phyloP scores from a whole-genome alignment of 2,888 invertebrate genomes.

The Yponomeuta plumbellus region DNA sequence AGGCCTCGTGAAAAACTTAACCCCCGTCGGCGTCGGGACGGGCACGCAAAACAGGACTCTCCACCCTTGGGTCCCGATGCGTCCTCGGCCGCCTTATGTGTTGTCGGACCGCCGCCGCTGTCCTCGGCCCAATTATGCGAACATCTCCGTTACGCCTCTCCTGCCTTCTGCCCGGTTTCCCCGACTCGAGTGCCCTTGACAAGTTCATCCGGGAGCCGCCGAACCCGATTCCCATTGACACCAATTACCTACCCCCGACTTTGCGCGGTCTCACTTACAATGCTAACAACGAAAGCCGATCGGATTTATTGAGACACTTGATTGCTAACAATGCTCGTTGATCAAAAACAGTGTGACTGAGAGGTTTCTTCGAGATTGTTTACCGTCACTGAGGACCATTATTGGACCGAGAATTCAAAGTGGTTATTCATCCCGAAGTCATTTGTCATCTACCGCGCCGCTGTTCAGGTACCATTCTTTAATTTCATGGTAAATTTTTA shows the following conservation, averaged over 20 bases:
- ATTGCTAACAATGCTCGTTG: not conserved
- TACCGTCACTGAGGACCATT: not conserved
- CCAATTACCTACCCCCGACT: slow-evolving; percentile 9
- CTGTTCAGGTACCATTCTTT: slow-evolving; percentile 9
- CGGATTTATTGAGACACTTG: not conserved
- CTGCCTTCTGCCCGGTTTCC: slow-evolving; percentile 39
- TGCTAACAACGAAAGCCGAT: not conserved
- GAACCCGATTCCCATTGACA: slow-evolving; percentile 20
- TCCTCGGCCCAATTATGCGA: slow-evolving; percentile 41
- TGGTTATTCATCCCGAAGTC: slow-evolving; percentile 2
- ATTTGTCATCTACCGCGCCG: not conserved
- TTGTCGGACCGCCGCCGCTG: slow-evolving; percentile 28
- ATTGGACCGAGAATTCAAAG: not conserved
- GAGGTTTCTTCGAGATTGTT: not conserved
- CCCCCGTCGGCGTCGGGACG: slow-evolving; percentile 53
- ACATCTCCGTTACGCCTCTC: slow-evolving; percentile 45
- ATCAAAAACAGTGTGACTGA: not conserved
- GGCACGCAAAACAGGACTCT: slow-evolving; percentile 75
- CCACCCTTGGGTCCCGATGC: slow-evolving; percentile 57
- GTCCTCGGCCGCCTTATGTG: slow-evolving; percentile 50
- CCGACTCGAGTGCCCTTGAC: slow-evolving; percentile 48
- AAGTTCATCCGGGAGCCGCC: slow-evolving; percentile 41
- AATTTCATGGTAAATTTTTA: slow-evolving; percentile 23
- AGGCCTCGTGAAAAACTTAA: slow-evolving; percentile 76
- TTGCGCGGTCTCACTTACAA: not conserved